phyloP scores from a whole-genome alignment of 2,888 invertebrate species.

The Gymnosoma rotundatum region DNA sequence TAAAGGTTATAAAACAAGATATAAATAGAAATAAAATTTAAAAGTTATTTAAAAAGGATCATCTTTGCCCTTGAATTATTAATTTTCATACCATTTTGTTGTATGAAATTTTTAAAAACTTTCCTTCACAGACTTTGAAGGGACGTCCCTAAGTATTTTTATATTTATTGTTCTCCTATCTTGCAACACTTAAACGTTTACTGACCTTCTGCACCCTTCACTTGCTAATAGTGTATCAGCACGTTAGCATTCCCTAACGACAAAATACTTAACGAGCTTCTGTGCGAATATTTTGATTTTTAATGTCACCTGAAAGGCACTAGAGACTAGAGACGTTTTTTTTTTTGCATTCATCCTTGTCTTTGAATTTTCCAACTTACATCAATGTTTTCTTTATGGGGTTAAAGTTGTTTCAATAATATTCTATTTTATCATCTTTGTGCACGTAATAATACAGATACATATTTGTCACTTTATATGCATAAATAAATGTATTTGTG shows the following conservation, averaged over 20 bases:
- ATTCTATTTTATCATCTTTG: constrained; percentile 52
- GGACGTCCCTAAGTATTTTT: constrained; percentile 18
- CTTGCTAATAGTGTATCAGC: constrained; percentile 41
- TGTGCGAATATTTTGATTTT: constrained; percentile 65
- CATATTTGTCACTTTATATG: constrained; percentile 5
- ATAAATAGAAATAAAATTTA: too few relatives aligned
- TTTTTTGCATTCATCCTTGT: not conserved
- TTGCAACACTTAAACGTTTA: constrained; percentile 61
- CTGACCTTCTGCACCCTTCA: constrained; percentile 63
- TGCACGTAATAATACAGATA: constrained; percentile 28
- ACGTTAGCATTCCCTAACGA: constrained; percentile 47
- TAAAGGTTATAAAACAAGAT: not conserved
- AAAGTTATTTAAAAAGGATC: too few relatives aligned
- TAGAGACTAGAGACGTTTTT: constrained; percentile 54
- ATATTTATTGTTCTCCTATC: not conserved
- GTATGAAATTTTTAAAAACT: not conserved
- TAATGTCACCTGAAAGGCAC: constrained; percentile 70
- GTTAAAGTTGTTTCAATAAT: constrained; percentile 57
- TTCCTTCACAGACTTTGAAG: not conserved
- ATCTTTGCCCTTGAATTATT: too few relatives aligned
- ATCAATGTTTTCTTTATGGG: constrained; percentile 61
- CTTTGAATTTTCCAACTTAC: constrained; percentile 43
- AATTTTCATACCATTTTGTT: not conserved
- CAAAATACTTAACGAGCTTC: constrained; percentile 60
- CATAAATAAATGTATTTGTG: not conserved